Evolutionary conservation across 2,797 vertebrate genomes (phyloP).

Genomic region (Gallinago solitaria): DNA sequence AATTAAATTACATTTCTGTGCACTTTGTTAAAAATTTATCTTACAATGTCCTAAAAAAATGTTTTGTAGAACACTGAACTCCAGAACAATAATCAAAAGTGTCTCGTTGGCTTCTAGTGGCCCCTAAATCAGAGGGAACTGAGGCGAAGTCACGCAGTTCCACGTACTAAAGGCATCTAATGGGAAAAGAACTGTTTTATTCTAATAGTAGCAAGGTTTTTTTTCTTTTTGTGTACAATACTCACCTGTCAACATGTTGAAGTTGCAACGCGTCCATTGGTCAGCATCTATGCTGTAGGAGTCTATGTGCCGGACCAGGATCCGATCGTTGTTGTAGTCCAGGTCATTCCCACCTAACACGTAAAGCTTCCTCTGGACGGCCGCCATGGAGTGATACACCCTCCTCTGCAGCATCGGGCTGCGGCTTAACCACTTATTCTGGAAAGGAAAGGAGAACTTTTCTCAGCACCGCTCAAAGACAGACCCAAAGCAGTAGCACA

Average conservation of each 20-base stretch:
- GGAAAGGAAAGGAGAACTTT: background rate
- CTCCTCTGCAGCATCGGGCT: slow-evolving; percentile 95
- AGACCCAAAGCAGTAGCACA: background rate
- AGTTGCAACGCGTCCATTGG: slow-evolving; percentile 94
- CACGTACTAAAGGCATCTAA: background rate
- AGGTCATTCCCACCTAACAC: slow-evolving; percentile 95
- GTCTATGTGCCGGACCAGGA: slow-evolving; percentile 95
- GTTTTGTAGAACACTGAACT: background rate
- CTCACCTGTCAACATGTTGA: slow-evolving; percentile 92
- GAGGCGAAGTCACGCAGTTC: background rate
- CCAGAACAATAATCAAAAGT: background rate
- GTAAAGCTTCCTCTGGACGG: slow-evolving; percentile 90
- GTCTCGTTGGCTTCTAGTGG: background rate
- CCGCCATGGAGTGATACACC: slow-evolving; percentile 97
- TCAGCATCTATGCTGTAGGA: slow-evolving; percentile 91
- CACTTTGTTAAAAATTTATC: background rate
- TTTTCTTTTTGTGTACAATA: background rate
- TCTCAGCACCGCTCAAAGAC: background rate
- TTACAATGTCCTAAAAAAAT: background rate
- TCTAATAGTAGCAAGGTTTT: accelerated
- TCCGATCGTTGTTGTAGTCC: slow-evolving; percentile 96
- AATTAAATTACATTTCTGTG: background rate
- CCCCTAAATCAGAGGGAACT: background rate
- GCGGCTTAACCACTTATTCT: slow-evolving; percentile 94
- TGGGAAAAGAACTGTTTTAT: background rate